A percentile compares a stretch with the other conserved stretches of the same genome.
Conservation (phyloP, 2,797 vertebrate species). For the Galagoides demidoff region DNA sequence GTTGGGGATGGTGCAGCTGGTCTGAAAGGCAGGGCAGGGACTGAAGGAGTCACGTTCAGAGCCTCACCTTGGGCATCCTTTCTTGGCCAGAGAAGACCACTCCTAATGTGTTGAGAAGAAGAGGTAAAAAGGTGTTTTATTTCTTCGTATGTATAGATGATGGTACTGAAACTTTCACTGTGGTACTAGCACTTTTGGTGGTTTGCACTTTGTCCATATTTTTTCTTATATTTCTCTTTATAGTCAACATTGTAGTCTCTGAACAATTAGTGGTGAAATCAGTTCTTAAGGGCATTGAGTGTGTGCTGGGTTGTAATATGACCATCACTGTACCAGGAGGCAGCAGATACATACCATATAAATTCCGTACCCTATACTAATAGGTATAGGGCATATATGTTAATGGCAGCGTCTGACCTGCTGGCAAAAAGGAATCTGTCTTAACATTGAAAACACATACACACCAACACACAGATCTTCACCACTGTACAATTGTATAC, state of each 20-base stretch:
- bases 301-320: neutral
- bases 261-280: neutral
- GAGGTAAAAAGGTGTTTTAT: neutral
- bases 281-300: neutral
- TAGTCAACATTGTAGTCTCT: neutral
- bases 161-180: neutral
- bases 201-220: neutral
- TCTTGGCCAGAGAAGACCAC: neutral
- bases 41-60: neutral
- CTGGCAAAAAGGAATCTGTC: slow-evolving; percentile 5
- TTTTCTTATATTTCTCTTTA: neutral
- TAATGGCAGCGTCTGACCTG: neutral
- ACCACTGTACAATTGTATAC: rapidly evolving
- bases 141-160: neutral
- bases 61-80: neutral
- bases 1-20: neutral
- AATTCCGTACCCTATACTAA: neutral
- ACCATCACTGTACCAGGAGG: neutral
- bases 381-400: neutral
- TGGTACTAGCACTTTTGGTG: neutral
- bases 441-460: neutral
- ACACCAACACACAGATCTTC: neutral
- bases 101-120: neutral
- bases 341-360: neutral
- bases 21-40: neutral